Base-by-base conservation (phyloP, 2,113 vertebrate genomes). In the Tyto alba region DNA sequence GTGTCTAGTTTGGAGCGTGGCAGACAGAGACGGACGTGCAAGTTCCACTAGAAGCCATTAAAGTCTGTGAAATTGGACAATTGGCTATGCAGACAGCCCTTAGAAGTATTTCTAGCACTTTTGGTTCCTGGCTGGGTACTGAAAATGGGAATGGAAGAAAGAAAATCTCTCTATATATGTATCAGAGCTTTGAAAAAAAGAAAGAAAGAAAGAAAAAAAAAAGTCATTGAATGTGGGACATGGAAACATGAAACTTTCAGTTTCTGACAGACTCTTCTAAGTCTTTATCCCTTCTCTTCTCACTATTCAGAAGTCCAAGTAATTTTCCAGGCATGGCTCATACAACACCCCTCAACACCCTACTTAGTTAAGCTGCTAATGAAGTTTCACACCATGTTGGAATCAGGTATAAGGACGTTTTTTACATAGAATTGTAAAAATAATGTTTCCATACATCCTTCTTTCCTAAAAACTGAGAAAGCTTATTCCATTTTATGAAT, bases 11-110 rank as follows among this genome's bases (percentile, higher is more conserved):
- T 34, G 82, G 78, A 90, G 62, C 67, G 68, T 0, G 3, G 68
- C 90, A 93, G 75, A 90, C 75, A 85, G 68, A 79, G 43, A 90
- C 22, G 63, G 68, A 77, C 1, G 36, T 88, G 53, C 55, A 86
- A 88, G 56, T 36, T 63, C 36, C 68, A 71, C 62, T 38, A 40
- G 19, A 55, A 93, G 62, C 82, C 95, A 87, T 88, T 71, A 75
- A 77, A 72, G 83, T 16, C 92, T 84, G 92, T 82, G 92, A 83
- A 96, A 90, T 85, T 92, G 93, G 93, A 64, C 93, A 85, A 90
- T 16, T 96, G 95, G 88, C 72, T 93, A 69, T 77, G 88, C 92
- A 96, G 88, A 86, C 85, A 88, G 62, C 79, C 36, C 56, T 96
- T 19, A 93, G 90, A 96, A 92, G 83, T 83, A 80, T 88, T 90